These are phyloP conservation scores for Meandrusa payeni DNA, from an alignment of 2,888 invertebrate genomes.

Conservation along the genomic window DNA sequence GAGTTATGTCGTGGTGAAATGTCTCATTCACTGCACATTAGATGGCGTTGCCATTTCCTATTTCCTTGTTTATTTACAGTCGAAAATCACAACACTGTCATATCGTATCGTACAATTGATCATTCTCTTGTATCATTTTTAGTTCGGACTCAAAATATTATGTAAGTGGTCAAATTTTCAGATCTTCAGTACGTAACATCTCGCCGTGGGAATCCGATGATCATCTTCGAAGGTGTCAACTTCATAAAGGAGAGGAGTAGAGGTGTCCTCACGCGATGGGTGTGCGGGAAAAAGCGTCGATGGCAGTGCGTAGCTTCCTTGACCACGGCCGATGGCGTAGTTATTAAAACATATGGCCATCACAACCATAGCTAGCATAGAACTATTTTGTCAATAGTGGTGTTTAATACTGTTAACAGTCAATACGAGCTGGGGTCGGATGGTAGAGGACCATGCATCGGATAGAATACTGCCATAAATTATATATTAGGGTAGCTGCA, in stretches of 20 bases:
- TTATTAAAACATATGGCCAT: conserved; percentile 48
- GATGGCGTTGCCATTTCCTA: conserved; percentile 37
- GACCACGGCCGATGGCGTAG: conserved; percentile 46
- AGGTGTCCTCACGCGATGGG: conserved; percentile 53
- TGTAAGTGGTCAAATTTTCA: conserved; percentile 30
- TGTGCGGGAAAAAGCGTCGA: conserved; percentile 57
- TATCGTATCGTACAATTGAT: too few species aligned
- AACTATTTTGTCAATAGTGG: too few species aligned
- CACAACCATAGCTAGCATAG: conserved; percentile 56
- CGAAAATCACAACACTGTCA: too few species aligned
- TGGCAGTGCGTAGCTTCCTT: conserved; percentile 53
- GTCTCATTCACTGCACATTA: conserved; percentile 30
- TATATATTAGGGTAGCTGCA: too few species aligned
- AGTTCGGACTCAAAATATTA: too few species aligned
- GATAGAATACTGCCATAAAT: too few species aligned
- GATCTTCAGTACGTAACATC: conserved; percentile 48
- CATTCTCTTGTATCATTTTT: too few species aligned
- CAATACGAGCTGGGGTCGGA: too few species aligned
- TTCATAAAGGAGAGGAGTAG: conserved; percentile 52
- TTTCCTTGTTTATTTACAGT: too few species aligned
- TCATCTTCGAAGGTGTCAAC: conserved; percentile 52
- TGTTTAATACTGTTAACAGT: too few species aligned
- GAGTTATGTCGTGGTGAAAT: conserved; percentile 14
- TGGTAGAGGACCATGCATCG: too few species aligned
- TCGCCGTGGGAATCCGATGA: conserved; percentile 61